Evolutionary conservation across 2,888 invertebrate genomes (phyloP).

Genomic region (Torymus tubicola): DNA sequence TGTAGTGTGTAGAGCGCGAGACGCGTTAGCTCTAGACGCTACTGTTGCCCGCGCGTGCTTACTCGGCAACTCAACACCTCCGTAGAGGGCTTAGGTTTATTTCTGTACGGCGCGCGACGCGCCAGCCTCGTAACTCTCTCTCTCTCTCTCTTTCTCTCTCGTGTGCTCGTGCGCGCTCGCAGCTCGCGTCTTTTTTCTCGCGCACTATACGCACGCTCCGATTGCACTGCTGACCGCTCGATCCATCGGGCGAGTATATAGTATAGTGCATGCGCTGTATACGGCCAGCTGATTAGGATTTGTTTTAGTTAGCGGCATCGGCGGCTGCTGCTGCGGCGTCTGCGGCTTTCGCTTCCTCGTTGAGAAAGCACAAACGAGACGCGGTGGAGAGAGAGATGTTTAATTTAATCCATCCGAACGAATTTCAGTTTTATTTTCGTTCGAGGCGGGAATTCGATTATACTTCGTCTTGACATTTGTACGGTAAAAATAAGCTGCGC

Average conservation of each 20-base stretch:
- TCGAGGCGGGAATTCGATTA: not conserved
- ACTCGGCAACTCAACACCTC: conserved; percentile 57
- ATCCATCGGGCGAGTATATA: not conserved
- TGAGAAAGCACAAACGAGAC: no score
- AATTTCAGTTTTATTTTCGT: not conserved
- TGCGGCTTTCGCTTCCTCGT: no score
- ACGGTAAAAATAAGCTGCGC: no score
- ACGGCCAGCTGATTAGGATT: no score
- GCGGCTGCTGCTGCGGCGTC: no score
- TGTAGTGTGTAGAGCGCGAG: not conserved
- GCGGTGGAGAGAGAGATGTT: not conserved
- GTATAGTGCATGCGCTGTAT: no score
- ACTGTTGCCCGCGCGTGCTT: conserved; percentile 5
- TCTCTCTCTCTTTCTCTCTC: conserved; percentile 15
- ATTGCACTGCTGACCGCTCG: conserved; percentile 14
- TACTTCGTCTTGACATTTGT: no score
- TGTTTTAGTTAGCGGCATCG: no score
- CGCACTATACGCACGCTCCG: conserved; percentile 5
- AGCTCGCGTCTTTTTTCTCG: not conserved
- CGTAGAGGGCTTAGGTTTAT: conserved; percentile 68
- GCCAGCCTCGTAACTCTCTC: conserved; percentile 53
- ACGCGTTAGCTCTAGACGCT: conserved; percentile 22
- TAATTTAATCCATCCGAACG: not conserved
- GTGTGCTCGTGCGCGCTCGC: no score
- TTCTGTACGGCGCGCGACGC: conserved; percentile 65